Evolutionary conservation across 2,888 invertebrate species (phyloP), one percentile per base, ranked within the genome.

Genomic region (Hemistola chrysoprasaria): DNA sequence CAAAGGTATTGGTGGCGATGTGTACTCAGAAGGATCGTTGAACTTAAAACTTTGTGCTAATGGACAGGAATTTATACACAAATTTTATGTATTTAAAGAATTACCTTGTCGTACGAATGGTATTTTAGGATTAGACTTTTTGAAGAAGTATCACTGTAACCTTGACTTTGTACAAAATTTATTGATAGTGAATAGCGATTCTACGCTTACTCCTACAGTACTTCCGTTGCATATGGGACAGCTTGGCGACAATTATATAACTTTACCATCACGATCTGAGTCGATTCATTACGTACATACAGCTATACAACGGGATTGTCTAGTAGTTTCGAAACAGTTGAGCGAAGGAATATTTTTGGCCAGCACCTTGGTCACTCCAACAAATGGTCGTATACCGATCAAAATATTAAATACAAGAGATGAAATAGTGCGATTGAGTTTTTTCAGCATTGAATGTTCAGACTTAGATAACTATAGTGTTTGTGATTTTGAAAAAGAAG

Each of bases 111-210:
- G 3, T 8, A 6, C 41, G 0, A 11, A 35, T 25, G 54, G 54
- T 3, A 46, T 50, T 9, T 8, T 55, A 21, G 54, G 51, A 3
- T 32, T 45, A 23, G 51, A 53, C 24, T 58, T 54, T 47, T 37
- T 56, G 5, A 36, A 10, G 1, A 47, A 40, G n/a, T 48, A 37
- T 28, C 27, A 32, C 7, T 32, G 40, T 1, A 22, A 24, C 21
- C 21, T 55, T 28, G 27, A 50, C 31, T 49, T 37, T 21, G 29
- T 33, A 9, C 29, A 30, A 4, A 35, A 46, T 28, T 33, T 11
- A 8, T 29, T 48, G 8, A 36, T 8, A 9, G 11, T 32, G 16
- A 2, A 4, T 16, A 4, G 8, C 1, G 6, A 3, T 28, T 37
- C 22, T n/a, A 11, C 32, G 11, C 8, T 22, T 32, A 32, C 32